Evolutionary conservation across 2,888 invertebrate species (phyloP).

Genomic region (Watsonalla binaria): DNA sequence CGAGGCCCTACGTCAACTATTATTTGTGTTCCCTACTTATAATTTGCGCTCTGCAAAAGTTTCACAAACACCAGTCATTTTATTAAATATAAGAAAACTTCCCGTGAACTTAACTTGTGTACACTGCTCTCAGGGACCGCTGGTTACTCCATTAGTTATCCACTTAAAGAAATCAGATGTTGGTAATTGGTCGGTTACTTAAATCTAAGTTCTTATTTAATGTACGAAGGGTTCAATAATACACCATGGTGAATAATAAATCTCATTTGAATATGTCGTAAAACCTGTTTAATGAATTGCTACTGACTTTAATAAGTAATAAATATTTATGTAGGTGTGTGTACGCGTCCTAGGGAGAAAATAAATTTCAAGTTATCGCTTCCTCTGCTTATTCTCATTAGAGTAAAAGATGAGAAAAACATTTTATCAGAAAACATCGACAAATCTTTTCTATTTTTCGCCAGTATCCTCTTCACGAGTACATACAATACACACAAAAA

Average conservation of each 20-base stretch:
- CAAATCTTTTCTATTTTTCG: conserved; percentile 41
- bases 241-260: conserved; percentile 36
- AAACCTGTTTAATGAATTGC: conserved; percentile 58
- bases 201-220: conserved; percentile 24
- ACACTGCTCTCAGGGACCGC: conserved; percentile 56
- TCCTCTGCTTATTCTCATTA: conserved; percentile 59
- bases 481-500: conserved; percentile 47
- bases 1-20: conserved; percentile 66
- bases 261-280: conserved; percentile 52
- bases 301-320: conserved; percentile 57
- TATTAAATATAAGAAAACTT: conserved; percentile 72
- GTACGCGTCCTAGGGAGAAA: conserved; percentile 46
- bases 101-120: conserved; percentile 32
- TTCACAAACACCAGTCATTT: conserved; percentile 67
- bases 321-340: conserved; percentile 54
- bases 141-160: conserved; percentile 54
- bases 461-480: conserved; percentile 36
- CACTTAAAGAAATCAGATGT: conserved; percentile 39
- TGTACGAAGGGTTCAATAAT: conserved; percentile 34
- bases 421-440: conserved; percentile 54
- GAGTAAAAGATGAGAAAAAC: conserved; percentile 52
- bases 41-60: conserved; percentile 71
- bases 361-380: conserved; percentile 66
- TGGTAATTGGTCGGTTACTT: conserved; percentile 36
- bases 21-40: conserved; percentile 76